Evolutionary conservation across 2,888 invertebrate species (phyloP).

Genomic region (Idaea biselata): DNA sequence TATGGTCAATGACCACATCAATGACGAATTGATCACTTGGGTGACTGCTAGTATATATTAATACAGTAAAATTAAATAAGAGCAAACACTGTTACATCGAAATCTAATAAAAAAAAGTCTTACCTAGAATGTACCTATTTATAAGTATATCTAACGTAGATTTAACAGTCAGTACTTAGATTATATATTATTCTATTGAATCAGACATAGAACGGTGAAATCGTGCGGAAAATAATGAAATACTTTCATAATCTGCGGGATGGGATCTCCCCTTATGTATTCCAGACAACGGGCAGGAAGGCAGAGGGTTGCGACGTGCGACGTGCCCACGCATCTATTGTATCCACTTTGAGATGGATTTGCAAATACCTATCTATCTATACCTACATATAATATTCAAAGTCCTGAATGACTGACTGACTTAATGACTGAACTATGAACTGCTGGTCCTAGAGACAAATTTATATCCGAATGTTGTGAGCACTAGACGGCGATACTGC

Average conservation of each 20-base stretch:
- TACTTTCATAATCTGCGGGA: conserved; percentile 25
- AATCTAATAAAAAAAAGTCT: no score
- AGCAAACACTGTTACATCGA: no score
- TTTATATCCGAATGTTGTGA: no score
- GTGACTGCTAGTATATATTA: no score
- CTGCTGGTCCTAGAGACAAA: no score
- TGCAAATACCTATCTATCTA: neutral
- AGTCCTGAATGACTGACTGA: neutral
- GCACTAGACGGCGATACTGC: no score
- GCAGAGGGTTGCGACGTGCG: conserved; percentile 13
- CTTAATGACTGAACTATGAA: no score
- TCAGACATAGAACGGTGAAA: conserved; percentile 12
- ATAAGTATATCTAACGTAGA: neutral
- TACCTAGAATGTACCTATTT: no score
- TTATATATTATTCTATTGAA: neutral
- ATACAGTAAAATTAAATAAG: no score
- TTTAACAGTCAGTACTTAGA: neutral
- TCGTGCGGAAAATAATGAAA: conserved; percentile 25
- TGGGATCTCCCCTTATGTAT: conserved; percentile 26
- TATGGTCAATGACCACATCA: no score
- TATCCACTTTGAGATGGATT: conserved; percentile 2
- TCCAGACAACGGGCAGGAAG: conserved; percentile 8
- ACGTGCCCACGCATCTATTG: conserved; percentile 31
- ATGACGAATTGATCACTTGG: no score
- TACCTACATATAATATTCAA: neutral